These are phyloP conservation scores for Helarctos malayanus DNA, from an alignment of 2,797 vertebrate species.

Conservation along the genomic window DNA sequence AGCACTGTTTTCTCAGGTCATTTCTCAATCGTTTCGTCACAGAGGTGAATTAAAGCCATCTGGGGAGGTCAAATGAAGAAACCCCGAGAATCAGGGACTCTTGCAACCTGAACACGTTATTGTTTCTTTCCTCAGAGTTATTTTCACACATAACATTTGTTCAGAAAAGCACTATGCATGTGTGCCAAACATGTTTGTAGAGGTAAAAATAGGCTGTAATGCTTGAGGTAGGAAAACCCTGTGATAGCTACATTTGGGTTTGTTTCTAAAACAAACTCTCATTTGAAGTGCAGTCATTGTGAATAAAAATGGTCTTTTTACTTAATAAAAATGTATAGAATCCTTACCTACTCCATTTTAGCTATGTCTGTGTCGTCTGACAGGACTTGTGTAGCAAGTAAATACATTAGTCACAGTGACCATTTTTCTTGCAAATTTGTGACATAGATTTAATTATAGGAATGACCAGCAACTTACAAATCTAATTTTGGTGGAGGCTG, in stretches of 20 bases:
- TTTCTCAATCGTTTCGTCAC: neutral
- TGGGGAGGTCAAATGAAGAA: neutral
- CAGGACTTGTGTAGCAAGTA: slow-evolving; percentile 89
- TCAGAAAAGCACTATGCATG: neutral
- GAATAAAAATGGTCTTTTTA: slow-evolving; percentile 68
- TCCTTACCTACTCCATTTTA: slow-evolving; percentile 88
- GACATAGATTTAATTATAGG: slow-evolving; percentile 93
- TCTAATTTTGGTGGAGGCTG: slow-evolving; percentile 91
- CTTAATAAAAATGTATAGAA: slow-evolving; percentile 89
- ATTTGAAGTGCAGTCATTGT: slow-evolving; percentile 41
- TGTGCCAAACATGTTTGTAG: neutral
- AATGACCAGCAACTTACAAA: slow-evolving; percentile 92
- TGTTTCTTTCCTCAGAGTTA: neutral
- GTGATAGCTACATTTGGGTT: neutral
- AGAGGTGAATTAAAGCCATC: neutral
- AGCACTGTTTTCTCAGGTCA: neutral
- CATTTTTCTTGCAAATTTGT: slow-evolving; percentile 94
- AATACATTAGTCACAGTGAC: slow-evolving; percentile 93
- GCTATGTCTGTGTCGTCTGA: slow-evolving; percentile 89
- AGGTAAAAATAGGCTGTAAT: neutral
- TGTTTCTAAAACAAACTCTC: slow-evolving; percentile 66
- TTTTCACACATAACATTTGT: neutral
- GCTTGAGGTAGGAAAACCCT: neutral
- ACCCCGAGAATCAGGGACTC: neutral
- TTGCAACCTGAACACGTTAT: accelerated